A percentile compares a stretch with the other conserved stretches of the same genome.
phyloP scores from a whole-genome alignment of 1,140 invertebrate species.

The Trypoxylus dichotomus region DNA sequence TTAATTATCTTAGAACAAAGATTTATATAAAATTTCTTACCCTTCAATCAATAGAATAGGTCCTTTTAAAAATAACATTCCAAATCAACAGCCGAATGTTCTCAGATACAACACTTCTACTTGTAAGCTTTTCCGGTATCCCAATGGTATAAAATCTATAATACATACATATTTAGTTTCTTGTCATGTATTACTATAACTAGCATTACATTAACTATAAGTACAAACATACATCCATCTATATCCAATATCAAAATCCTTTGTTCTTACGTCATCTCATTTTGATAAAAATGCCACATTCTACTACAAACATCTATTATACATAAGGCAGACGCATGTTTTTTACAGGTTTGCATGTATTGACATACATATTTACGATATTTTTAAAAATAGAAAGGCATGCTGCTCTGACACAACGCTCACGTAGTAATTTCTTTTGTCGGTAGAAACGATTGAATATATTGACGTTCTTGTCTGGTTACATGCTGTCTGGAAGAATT shows the following conservation, averaged over 20 bases:
- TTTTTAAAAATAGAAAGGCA: conserved; percentile 10
- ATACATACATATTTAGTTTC: background rate
- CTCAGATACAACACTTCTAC: too few relatives aligned
- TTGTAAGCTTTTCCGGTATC: too few relatives aligned
- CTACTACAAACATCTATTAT: background rate
- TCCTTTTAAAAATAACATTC: too few relatives aligned
- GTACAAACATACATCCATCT: conserved; percentile 12
- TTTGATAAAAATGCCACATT: background rate
- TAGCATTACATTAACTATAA: background rate
- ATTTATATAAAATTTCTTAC: too few relatives aligned
- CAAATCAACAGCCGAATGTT: too few relatives aligned
- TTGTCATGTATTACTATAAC: background rate
- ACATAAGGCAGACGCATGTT: conserved; percentile 2
- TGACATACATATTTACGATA: conserved; percentile 4
- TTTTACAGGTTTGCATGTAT: conserved; percentile 29
- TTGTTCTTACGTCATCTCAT: conserved; percentile 3
- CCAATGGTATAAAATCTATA: too few relatives aligned
- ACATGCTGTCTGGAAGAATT: background rate
- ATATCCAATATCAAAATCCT: background rate
- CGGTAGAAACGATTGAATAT: background rate
- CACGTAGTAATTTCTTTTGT: conserved; percentile 1
- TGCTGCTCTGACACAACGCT: conserved; percentile 20
- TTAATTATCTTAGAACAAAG: too few relatives aligned
- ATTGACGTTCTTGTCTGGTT: conserved; percentile 2
- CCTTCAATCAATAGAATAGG: too few relatives aligned